phyloP scores from a whole-genome alignment of 2,888 invertebrate genomes.

The Automeris io region DNA sequence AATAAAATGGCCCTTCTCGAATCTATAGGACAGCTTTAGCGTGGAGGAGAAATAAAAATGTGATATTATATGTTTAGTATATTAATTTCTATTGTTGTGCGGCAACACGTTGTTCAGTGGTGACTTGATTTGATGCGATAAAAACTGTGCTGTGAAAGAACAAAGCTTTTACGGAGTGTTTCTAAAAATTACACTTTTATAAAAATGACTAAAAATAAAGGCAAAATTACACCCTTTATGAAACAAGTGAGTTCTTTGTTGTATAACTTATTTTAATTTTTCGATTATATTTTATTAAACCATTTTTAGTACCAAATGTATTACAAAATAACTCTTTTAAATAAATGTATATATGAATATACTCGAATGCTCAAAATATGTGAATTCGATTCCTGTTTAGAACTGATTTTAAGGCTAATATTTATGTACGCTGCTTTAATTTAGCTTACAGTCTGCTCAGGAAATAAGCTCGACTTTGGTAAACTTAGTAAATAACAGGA shows the following conservation, averaged over 20 bases:
- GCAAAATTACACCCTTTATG: constrained; percentile 29
- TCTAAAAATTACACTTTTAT: not conserved
- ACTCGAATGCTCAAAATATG: no score
- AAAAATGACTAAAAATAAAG: constrained; percentile 21
- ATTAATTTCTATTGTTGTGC: not conserved
- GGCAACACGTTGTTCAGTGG: not conserved
- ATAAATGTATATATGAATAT: no score
- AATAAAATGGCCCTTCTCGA: not conserved
- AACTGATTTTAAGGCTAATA: no score
- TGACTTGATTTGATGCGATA: not conserved
- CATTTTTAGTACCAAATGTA: no score
- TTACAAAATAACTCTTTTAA: no score
- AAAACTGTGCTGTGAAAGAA: not conserved
- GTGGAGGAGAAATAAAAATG: not conserved
- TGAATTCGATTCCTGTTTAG: no score
- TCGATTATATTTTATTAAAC: no score
- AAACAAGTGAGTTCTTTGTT: constrained; percentile 32
- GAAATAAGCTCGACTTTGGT: no score
- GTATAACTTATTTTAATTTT: constrained; percentile 1
- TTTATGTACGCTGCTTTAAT: no score
- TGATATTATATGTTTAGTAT: not conserved
- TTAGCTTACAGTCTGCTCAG: no score
- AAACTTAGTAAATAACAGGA: no score
- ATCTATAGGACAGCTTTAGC: not conserved
- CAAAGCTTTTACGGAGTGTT: not conserved